These are phyloP conservation scores for Danionella dracula DNA, from an alignment of 2,797 vertebrate genomes.

Conservation along the genomic window DNA sequence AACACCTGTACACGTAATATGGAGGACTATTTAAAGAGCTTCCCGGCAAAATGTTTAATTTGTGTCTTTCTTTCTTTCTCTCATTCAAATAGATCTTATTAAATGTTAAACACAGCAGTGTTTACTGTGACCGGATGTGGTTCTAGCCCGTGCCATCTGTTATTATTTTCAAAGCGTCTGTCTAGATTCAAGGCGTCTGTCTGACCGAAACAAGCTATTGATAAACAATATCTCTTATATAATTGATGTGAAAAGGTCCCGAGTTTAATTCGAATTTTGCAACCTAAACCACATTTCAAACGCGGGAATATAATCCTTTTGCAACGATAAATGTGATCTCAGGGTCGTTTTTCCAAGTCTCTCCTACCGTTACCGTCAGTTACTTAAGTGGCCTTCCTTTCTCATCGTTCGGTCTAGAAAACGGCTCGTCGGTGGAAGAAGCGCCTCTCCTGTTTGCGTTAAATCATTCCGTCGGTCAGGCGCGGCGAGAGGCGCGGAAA, in stretches of 20 bases:
- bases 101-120: not conserved
- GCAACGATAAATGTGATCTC: not conserved
- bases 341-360: too few species aligned
- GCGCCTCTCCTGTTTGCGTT: not conserved
- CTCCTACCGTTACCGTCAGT: slow-evolving; percentile 27
- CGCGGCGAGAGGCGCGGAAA: not conserved
- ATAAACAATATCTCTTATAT: not conserved
- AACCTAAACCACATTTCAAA: too few species aligned
- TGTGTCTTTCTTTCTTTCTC: not conserved
- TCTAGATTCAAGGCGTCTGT: not conserved
- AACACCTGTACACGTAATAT: not conserved
- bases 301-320: not conserved
- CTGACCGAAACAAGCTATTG: not conserved
- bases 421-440: not conserved
- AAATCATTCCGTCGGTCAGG: slow-evolving; percentile 25
- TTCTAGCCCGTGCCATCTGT: slow-evolving; percentile 28
- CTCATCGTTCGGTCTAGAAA: not conserved
- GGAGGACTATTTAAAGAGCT: too few species aligned
- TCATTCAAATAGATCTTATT: not conserved
- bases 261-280: too few species aligned
- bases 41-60: too few species aligned
- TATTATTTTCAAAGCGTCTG: not conserved
- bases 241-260: too few species aligned
- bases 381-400: too few species aligned
- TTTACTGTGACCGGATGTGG: slow-evolving; percentile 10